Base-by-base conservation (phyloP, 2,888 invertebrate species). In the Pantelozetes paolii region DNA sequence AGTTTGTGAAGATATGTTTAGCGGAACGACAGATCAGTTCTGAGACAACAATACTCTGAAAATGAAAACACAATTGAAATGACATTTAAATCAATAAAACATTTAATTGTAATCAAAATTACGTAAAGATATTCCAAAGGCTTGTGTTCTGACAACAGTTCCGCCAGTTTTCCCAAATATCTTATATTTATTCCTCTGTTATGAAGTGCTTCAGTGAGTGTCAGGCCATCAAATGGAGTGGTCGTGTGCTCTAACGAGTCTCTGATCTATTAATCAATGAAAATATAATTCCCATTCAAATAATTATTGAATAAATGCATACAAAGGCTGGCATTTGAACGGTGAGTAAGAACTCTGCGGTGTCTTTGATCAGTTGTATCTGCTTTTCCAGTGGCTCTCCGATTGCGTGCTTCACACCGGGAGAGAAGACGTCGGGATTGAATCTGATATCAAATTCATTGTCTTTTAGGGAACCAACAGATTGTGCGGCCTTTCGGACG, bases 361-460 rank as follows among this genome's bases (percentile, higher is more conserved):
- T 97, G 83, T 97, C 97, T 82, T 92, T 91, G 1, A 98, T 92
- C 9, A 97, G 86, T 78, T 92, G 90, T 75, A 92, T 87, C 82
- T 98, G 95, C 81, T 90, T 90, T 77, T 88, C 86, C 72, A 94
- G 84, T 50, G 86, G 86, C 79, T 88, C 87, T 78, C 88, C 82
- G 71, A 89, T 87, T 26, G 88, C 86, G 84, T 97, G 96, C 74
- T 86, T 87, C 76, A 99, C 96, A 72, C 94, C 94, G 0, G 92
- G 91, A 13, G 97, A 97, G 84, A 92, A 98, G 76, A 97, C 94
- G 84, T 99, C 99, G 0, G 98, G 96, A 85, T 99, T 99, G 84
- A 99, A 99, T 76, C 95, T 88, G 77, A 99, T 91, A 82, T 94
- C 95, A 83, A 98, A 97, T 83, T 96, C 96, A 0, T 92, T 90